Percentiles rank a stretch among this genome's conserved stretches.
Conservation (phyloP, 2,888 invertebrate species). For the Keiferia lycopersicella region DNA sequence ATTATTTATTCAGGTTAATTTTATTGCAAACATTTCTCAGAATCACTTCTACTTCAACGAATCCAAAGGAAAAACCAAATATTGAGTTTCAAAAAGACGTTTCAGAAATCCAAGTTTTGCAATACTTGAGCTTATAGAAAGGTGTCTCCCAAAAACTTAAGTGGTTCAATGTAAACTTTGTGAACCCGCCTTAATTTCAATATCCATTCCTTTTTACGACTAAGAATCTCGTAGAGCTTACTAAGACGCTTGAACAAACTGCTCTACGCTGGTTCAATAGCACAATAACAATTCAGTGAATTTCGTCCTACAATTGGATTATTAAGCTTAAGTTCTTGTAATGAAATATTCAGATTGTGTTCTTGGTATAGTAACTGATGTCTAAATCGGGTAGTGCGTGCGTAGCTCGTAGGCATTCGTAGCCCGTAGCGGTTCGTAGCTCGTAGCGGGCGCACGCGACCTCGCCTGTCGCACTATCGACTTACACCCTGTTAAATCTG, state of each 20-base stretch:
- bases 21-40: slow-evolving; percentile 18
- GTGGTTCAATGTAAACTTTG: slow-evolving; percentile 9
- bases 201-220: slow-evolving; percentile 11
- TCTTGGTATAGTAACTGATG: slow-evolving; percentile 51
- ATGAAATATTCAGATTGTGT: slow-evolving; percentile 52
- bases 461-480: slow-evolving; percentile 73
- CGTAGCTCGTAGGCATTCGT: slow-evolving; percentile 28
- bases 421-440: slow-evolving; percentile 3
- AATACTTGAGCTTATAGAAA: slow-evolving; percentile 25
- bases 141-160: slow-evolving; percentile 15
- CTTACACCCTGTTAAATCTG: slow-evolving; percentile 78
- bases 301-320: slow-evolving; percentile 33
- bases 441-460: slow-evolving; percentile 57
- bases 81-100: slow-evolving; percentile 20
- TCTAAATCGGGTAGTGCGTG: slow-evolving; percentile 65
- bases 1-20: slow-evolving; percentile 22
- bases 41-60: slow-evolving; percentile 18
- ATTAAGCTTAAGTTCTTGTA: slow-evolving; percentile 35
- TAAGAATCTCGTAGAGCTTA: not conserved
- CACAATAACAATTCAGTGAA: not conserved
- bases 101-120: slow-evolving; percentile 20
- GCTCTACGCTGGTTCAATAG: slow-evolving; percentile 2
- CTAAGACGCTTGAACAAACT: not conserved
- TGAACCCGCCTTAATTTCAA: slow-evolving; percentile 9
- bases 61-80: slow-evolving; percentile 20